These are phyloP conservation scores for Uropsilus gracilis DNA, from an alignment of 2,113 vertebrate species.

Conservation along the genomic window DNA sequence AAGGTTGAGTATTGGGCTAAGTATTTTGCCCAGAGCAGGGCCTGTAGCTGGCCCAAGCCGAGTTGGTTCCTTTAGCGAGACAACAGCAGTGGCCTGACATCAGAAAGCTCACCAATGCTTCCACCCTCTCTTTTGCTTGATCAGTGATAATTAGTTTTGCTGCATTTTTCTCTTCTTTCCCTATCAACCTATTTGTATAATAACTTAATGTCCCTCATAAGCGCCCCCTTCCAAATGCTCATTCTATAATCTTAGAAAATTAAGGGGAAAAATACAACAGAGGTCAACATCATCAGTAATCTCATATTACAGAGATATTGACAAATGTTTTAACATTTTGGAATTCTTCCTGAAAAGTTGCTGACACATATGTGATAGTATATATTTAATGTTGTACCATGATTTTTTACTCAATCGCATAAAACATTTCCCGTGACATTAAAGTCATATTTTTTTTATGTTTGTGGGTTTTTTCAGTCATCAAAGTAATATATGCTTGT, in stretches of 20 bases:
- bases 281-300: neutral
- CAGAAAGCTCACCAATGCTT: neutral
- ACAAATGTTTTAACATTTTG: neutral
- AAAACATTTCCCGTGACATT: neutral
- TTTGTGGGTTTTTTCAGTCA: slow-evolving; percentile 21
- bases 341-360: neutral
- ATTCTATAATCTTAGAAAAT: neutral
- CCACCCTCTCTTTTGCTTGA: neutral
- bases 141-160: neutral
- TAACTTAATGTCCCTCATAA: neutral
- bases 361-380: neutral
- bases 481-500: neutral
- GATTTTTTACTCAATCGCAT: neutral
- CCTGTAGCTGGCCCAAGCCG: neutral
- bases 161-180: neutral
- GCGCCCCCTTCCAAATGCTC: neutral
- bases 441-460: slow-evolving; percentile 8
- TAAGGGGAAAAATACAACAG: neutral
- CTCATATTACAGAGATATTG: neutral
- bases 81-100: neutral
- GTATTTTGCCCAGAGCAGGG: neutral
- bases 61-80: neutral
- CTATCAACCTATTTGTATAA: neutral
- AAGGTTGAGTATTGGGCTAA: neutral
- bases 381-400: neutral